A percentile compares a stretch with the other conserved stretches of the same genome.
phyloP scores from a whole-genome alignment of 2,797 vertebrate genomes.

The Enteromius radiatus region DNA sequence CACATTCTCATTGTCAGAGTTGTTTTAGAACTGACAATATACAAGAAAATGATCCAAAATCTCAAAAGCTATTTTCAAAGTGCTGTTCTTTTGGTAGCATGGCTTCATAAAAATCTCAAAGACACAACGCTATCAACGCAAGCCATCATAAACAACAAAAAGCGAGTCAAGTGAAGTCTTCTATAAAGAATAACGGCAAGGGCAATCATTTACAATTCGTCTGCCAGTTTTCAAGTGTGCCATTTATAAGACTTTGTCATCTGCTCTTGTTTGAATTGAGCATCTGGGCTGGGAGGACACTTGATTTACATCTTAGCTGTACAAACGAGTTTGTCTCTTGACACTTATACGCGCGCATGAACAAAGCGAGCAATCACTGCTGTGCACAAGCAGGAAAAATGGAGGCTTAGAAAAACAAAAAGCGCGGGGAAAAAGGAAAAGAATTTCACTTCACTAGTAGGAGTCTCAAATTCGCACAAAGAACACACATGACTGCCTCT shows the following conservation, averaged over 20 bases:
- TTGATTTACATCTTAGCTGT: slow-evolving; percentile 50
- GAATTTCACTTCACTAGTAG: slow-evolving; percentile 8
- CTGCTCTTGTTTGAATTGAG: slow-evolving; percentile 46
- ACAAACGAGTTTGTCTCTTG: slow-evolving; percentile 36
- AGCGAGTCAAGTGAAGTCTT: neutral
- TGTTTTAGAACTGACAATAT: neutral
- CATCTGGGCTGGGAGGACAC: slow-evolving; percentile 44
- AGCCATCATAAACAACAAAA: neutral
- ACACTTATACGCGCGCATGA: neutral
- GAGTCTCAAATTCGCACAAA: slow-evolving; percentile 5
- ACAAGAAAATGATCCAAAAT: neutral
- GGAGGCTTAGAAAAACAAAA: slow-evolving; percentile 10
- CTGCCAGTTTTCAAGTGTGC: slow-evolving; percentile 6
- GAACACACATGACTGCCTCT: neutral
- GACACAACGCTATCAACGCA: neutral
- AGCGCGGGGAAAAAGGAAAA: neutral
- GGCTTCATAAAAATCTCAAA: neutral
- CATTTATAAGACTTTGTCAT: slow-evolving; percentile 37
- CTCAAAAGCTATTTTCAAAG: neutral
- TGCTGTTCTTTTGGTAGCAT: neutral
- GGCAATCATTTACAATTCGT: slow-evolving; percentile 19
- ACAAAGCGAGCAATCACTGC: slow-evolving; percentile 45
- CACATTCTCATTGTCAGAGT: neutral
- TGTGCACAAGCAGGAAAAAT: neutral
- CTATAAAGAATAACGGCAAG: neutral